phyloP scores from a whole-genome alignment of 2,113 vertebrate species.

The Xenopus laevis region DNA sequence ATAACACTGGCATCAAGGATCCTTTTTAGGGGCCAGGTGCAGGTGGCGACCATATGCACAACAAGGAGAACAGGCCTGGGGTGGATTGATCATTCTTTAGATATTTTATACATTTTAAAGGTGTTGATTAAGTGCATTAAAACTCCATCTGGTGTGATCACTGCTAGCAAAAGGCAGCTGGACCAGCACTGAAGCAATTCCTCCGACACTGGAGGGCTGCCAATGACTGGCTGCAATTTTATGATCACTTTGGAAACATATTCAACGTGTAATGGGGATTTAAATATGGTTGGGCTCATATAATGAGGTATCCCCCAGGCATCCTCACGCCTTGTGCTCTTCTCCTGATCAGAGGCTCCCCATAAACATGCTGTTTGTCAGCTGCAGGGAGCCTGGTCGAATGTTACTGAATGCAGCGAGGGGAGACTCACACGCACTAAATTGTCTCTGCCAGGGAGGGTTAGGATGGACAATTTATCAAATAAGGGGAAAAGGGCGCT shows the following conservation, averaged over 20 bases:
- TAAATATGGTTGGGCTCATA: slow-evolving; percentile 60
- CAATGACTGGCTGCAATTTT: slow-evolving; percentile 64
- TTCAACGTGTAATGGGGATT: slow-evolving; percentile 57
- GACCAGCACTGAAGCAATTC: slow-evolving; percentile 59
- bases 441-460: slow-evolving; percentile 7
- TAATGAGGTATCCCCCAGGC: slow-evolving; percentile 48
- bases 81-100: slow-evolving; percentile 16
- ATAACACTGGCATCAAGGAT: too few species aligned
- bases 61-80: background rate
- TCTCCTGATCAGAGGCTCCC: slow-evolving; percentile 20
- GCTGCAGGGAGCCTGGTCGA: slow-evolving; percentile 31
- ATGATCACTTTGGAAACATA: slow-evolving; percentile 59
- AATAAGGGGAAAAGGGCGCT: background rate
- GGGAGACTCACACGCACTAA: background rate
- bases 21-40: too few species aligned
- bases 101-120: slow-evolving; percentile 44
- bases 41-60: background rate
- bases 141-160: slow-evolving; percentile 61
- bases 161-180: slow-evolving; percentile 60
- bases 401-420: background rate
- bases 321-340: slow-evolving; percentile 24
- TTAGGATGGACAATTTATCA: slow-evolving; percentile 30
- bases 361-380: slow-evolving; percentile 38
- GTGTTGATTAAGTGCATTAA: slow-evolving; percentile 64
- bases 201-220: slow-evolving; percentile 60